phyloP scores from a whole-genome alignment of 2,797 vertebrate genomes.

The Sebastes steindachneri region DNA sequence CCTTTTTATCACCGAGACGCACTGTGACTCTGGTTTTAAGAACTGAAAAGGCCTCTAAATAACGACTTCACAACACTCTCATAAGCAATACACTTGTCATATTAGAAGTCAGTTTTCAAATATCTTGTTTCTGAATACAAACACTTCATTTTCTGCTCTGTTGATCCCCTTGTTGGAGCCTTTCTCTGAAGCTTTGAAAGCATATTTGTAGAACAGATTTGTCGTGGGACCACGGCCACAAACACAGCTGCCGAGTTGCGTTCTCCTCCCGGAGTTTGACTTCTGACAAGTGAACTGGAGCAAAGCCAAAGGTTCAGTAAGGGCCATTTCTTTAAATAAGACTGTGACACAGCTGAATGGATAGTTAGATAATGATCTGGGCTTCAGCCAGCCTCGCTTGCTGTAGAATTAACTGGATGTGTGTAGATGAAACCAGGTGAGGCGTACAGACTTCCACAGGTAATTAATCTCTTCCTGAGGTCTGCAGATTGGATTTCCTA shows the following conservation, averaged over 20 bases:
- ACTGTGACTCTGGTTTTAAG: neutral
- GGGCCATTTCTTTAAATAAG: constrained; percentile 74
- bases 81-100: neutral
- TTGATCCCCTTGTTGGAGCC: neutral
- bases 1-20: neutral
- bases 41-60: neutral
- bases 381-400: constrained; percentile 40
- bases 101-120: constrained; percentile 13
- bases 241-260: constrained; percentile 25
- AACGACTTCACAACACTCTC: neutral
- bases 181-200: neutral
- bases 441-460: constrained; percentile 35
- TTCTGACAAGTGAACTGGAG: constrained; percentile 47
- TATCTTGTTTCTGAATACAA: neutral
- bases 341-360: constrained; percentile 66
- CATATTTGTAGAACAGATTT: constrained; percentile 16
- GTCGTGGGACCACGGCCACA: neutral
- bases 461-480: constrained; percentile 62
- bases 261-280: constrained; percentile 33
- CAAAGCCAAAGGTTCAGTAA: constrained; percentile 46
- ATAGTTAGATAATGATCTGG: constrained; percentile 71
- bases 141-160: neutral
- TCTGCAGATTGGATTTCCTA: constrained; percentile 45
- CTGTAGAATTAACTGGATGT: constrained; percentile 60
- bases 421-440: constrained; percentile 58